Percentiles rank a stretch among this genome's conserved stretches.
These are phyloP conservation scores for Miichthys miiuy DNA, from an alignment of 2,797 vertebrate genomes.

Conservation along the genomic window DNA sequence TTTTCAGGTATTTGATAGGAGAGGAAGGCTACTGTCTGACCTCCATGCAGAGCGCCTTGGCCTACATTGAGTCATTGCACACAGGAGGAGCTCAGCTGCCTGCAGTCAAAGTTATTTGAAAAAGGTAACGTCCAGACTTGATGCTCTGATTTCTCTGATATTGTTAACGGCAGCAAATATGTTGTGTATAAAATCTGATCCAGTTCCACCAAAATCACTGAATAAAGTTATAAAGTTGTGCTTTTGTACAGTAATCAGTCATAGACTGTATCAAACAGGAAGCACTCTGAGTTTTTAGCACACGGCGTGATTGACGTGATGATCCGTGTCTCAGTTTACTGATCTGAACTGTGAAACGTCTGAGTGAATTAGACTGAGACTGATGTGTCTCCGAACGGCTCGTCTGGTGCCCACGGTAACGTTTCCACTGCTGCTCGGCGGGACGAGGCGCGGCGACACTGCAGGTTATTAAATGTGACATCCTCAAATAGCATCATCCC, in stretches of 20 bases:
- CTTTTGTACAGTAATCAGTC: too few species aligned
- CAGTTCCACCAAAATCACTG: too few species aligned
- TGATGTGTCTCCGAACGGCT: constrained; percentile 11
- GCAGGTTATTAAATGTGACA: constrained; percentile 60
- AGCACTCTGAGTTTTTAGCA: too few species aligned
- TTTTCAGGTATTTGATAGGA: constrained; percentile 92
- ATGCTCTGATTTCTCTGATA: neutral
- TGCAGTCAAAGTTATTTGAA: constrained; percentile 66
- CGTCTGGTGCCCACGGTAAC: constrained; percentile 34
- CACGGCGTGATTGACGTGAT: neutral
- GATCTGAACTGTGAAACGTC: neutral
- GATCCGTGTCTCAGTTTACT: neutral
- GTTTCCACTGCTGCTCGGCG: constrained; percentile 17
- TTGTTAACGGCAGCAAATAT: too few species aligned
- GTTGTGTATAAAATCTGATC: too few species aligned
- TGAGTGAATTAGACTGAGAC: constrained; percentile 45
- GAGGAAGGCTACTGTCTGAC: constrained; percentile 98
- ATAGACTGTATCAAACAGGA: too few species aligned
- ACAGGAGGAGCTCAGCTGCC: constrained; percentile 50
- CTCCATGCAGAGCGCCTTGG: constrained; percentile 94
- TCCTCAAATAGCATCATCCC: constrained; percentile 32
- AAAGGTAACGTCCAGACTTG: constrained; percentile 59
- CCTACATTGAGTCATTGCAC: constrained; percentile 90
- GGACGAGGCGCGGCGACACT: constrained; percentile 24
- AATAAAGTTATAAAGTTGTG: too few species aligned